phyloP scores from a whole-genome alignment of 2,888 invertebrate genomes.

The Stenotaenia linearis region DNA sequence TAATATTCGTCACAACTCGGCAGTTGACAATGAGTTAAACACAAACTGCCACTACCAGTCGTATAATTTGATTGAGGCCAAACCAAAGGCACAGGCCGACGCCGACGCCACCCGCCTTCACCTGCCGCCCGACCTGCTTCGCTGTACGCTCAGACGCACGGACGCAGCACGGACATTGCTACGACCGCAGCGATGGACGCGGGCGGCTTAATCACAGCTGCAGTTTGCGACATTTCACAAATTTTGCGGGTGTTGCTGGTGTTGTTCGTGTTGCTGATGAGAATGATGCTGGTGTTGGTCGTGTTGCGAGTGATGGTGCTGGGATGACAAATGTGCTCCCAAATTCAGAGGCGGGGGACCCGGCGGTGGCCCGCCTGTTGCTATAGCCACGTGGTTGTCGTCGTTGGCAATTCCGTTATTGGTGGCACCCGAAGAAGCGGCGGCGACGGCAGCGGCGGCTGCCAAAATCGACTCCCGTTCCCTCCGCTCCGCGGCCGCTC shows the following conservation, averaged over 20 bases:
- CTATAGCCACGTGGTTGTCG: slow-evolving; percentile 13
- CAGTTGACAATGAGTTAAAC: background rate
- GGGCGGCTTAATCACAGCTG: slow-evolving; percentile 27
- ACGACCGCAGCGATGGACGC: background rate
- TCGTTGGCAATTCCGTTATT: slow-evolving; percentile 17
- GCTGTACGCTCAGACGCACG: background rate
- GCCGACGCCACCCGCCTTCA: slow-evolving; percentile 2
- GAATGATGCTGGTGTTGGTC: slow-evolving; percentile 11
- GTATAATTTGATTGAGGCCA: slow-evolving; percentile 15
- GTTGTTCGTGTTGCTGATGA: slow-evolving; percentile 29
- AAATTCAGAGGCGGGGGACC: background rate
- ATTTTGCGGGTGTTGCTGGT: slow-evolving; percentile 30
- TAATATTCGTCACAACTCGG: background rate
- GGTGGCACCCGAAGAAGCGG: slow-evolving; percentile 29
- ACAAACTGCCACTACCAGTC: no score
- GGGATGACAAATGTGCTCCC: background rate
- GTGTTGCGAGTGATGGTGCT: slow-evolving; percentile 13
- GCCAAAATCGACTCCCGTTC: slow-evolving; percentile 69
- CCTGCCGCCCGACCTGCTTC: slow-evolving; percentile 24
- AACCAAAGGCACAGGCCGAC: slow-evolving; percentile 26
- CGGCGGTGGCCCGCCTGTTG: background rate
- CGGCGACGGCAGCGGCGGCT: slow-evolving; percentile 47
- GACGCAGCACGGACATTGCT: slow-evolving; percentile 17
- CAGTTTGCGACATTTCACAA: slow-evolving; percentile 22
- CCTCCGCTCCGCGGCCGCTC: slow-evolving; percentile 83